Evolutionary conservation across 2,888 invertebrate genomes (phyloP).

Genomic region (Drosophila stalkeri): DNA sequence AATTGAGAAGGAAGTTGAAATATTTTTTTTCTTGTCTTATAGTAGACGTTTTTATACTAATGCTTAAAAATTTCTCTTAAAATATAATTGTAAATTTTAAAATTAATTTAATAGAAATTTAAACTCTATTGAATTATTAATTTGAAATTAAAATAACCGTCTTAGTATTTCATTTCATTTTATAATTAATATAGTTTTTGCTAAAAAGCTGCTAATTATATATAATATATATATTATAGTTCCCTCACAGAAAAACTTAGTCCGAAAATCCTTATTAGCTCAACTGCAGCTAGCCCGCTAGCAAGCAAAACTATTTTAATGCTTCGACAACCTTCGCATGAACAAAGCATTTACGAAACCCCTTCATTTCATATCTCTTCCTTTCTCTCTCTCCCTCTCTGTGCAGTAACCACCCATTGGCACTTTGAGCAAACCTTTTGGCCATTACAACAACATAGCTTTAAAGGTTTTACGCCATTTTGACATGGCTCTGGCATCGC

Average conservation of each 20-base stretch:
- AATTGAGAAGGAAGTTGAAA: too few species aligned
- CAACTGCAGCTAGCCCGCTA: conserved; percentile 1
- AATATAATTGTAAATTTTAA: too few species aligned
- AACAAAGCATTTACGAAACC: conserved; percentile 33
- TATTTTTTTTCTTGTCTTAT: too few species aligned
- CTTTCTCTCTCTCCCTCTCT: background rate
- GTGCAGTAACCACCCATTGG: conserved; percentile 64
- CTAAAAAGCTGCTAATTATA: too few species aligned
- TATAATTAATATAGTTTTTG: too few species aligned
- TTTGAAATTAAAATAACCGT: too few species aligned
- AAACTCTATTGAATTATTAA: too few species aligned
- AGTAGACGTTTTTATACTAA: too few species aligned
- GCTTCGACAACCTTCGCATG: conserved; percentile 21
- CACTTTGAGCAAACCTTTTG: conserved; percentile 72
- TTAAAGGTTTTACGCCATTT: conserved; percentile 55
- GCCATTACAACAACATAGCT: conserved; percentile 26
- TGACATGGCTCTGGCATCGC: conserved; percentile 33
- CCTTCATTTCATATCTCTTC: background rate
- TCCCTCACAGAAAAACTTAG: background rate
- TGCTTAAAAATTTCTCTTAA: too few species aligned
- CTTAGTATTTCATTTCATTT: too few species aligned
- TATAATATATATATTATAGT: too few species aligned
- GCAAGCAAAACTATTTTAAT: conserved; percentile 12
- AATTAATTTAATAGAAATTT: too few species aligned
- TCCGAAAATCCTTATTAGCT: conserved; percentile 13